Conservation (phyloP, 2,113 vertebrate genomes). For the Pithys albifrons region DNA sequence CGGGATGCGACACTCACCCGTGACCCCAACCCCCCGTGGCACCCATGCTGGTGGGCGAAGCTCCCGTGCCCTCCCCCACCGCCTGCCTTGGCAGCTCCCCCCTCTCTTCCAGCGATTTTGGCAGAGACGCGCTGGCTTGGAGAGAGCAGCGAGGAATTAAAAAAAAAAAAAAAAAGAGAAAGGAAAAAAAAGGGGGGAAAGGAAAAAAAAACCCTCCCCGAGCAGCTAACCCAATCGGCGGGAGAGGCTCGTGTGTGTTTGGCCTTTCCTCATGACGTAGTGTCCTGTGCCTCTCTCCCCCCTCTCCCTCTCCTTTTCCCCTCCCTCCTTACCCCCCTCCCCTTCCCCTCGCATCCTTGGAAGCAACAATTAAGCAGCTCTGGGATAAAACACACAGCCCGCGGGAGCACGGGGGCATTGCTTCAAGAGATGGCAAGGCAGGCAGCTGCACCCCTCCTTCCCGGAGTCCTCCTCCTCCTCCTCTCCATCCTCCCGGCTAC, state of each 20-base stretch:
- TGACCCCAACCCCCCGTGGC: not conserved
- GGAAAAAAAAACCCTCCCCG: not conserved
- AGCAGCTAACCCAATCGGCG: conserved; percentile 73
- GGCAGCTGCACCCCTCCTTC: conserved; percentile 81
- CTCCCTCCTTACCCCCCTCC: conserved; percentile 55
- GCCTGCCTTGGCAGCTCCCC: conserved; percentile 57
- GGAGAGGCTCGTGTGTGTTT: conserved; percentile 73
- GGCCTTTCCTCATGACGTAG: conserved; percentile 84
- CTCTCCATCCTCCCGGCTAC: conserved; percentile 81
- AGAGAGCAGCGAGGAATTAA: conserved; percentile 76
- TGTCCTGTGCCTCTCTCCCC: conserved; percentile 72
- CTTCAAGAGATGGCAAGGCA: conserved; percentile 90
- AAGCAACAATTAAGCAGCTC: conserved; percentile 86
- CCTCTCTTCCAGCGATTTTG: not conserved
- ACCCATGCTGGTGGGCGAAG: conserved; percentile 62
- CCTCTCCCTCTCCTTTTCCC: conserved; percentile 16
- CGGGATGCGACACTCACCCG: not conserved
- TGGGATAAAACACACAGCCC: conserved; percentile 92
- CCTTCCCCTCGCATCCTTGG: conserved; percentile 73
- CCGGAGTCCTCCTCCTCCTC: conserved; percentile 83
- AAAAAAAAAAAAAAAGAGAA: conserved; percentile 5
- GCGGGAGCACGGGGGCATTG: conserved; percentile 85
- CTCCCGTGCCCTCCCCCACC: not conserved
- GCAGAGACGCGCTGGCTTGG: conserved; percentile 69
- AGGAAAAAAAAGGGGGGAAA: not conserved